phyloP scores from a whole-genome alignment of 2,888 invertebrate genomes.

The Drosophila imparisetae region DNA sequence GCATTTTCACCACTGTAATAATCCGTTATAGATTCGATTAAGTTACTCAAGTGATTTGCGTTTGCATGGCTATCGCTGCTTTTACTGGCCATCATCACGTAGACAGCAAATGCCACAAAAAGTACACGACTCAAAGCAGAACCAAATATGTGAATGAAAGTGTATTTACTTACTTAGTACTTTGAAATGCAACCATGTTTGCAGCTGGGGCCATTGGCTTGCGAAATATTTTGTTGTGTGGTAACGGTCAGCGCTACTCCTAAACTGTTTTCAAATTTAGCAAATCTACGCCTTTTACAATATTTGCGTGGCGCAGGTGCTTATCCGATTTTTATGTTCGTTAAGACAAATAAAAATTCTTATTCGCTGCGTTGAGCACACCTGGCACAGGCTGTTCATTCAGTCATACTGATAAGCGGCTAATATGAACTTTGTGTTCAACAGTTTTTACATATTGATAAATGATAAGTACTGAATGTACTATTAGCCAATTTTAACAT shows the following conservation, averaged over 20 bases:
- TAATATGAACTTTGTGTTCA: constrained; percentile 34
- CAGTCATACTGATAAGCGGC: constrained; percentile 36
- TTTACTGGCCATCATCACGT: constrained; percentile 41
- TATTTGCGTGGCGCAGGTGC: constrained; percentile 10
- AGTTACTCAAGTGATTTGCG: constrained; percentile 22
- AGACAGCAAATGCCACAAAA: constrained; percentile 1
- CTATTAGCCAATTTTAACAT: neutral
- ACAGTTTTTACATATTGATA: neutral
- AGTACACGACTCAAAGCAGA: constrained; percentile 5
- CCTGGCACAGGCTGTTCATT: constrained; percentile 10
- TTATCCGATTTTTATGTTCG: constrained; percentile 48
- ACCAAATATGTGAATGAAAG: neutral
- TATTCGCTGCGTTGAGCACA: constrained; percentile 28
- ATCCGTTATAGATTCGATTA: constrained; percentile 48
- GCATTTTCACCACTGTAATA: constrained; percentile 49
- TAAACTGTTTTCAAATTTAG: constrained; percentile 45
- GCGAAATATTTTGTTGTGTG: constrained; percentile 10
- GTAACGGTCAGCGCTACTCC: constrained; percentile 42
- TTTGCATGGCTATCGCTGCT: constrained; percentile 9
- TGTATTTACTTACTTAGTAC: constrained; percentile 46
- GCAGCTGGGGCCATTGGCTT: neutral
- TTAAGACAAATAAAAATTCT: constrained; percentile 28
- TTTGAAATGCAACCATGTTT: constrained; percentile 52
- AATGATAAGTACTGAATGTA: neutral
- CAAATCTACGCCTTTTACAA: constrained; percentile 35